phyloP scores from a whole-genome alignment of 2,888 invertebrate genomes.

The Clitarchus hookeri region DNA sequence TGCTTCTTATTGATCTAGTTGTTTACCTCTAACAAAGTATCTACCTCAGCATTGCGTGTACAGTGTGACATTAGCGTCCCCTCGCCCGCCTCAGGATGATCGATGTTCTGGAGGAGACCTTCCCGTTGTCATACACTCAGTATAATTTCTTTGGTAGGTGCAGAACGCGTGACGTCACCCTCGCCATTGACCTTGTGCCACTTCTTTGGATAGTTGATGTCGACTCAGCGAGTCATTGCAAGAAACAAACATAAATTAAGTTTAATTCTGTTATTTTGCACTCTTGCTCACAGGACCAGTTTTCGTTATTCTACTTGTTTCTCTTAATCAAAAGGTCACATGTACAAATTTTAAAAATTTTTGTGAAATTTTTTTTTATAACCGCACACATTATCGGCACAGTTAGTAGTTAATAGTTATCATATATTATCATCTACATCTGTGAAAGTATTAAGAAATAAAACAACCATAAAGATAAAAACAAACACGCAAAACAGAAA shows the following conservation, averaged over 20 bases:
- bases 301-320: too few species aligned
- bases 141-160: background rate
- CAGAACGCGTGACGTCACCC: background rate
- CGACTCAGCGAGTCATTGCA: background rate
- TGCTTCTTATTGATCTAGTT: background rate
- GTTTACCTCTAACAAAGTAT: background rate
- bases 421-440: too few species aligned
- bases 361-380: too few species aligned
- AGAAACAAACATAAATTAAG: background rate
- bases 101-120: background rate
- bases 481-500: too few species aligned
- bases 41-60: background rate
- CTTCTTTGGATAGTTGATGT: background rate
- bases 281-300: too few species aligned
- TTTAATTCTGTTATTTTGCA: too few species aligned
- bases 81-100: background rate
- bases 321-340: too few species aligned
- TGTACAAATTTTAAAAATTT: too few species aligned
- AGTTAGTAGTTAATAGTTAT: too few species aligned
- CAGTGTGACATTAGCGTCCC: background rate
- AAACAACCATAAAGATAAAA: too few species aligned
- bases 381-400: too few species aligned
- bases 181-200: background rate
- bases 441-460: too few species aligned
- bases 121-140: background rate